Percentiles rank a stretch among this genome's conserved stretches.
phyloP scores from a whole-genome alignment of 2,113 vertebrate species.

The Gambusia affinis region DNA sequence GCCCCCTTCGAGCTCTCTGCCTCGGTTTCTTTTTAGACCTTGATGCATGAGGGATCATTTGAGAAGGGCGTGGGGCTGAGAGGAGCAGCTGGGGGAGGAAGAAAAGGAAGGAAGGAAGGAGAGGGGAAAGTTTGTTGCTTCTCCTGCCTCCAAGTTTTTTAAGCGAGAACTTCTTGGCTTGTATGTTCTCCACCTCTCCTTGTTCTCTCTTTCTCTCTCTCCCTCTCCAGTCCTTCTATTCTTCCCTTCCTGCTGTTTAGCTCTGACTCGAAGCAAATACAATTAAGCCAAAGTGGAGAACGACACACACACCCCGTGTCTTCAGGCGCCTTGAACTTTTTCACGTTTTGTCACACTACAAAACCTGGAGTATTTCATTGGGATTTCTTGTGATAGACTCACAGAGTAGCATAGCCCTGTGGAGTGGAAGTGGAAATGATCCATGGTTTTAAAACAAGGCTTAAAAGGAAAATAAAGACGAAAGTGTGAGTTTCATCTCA shows the following conservation, averaged over 20 bases:
- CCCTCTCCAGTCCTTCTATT: slow-evolving; percentile 12
- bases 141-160: slow-evolving; percentile 45
- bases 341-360: background rate
- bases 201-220: slow-evolving; percentile 6
- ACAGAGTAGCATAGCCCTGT: background rate
- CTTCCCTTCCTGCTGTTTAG: slow-evolving; percentile 49
- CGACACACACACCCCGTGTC: slow-evolving; percentile 17
- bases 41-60: slow-evolving; percentile 47
- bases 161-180: slow-evolving; percentile 32
- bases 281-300: slow-evolving; percentile 66
- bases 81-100: slow-evolving; percentile 30
- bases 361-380: background rate
- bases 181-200: slow-evolving; percentile 17
- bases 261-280: slow-evolving; percentile 68
- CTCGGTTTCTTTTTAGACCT: slow-evolving; percentile 57
- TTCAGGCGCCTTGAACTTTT: background rate
- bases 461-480: background rate
- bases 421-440: background rate
- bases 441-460: background rate
- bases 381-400: background rate
- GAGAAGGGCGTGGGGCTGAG: slow-evolving; percentile 52
- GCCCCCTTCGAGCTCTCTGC: slow-evolving; percentile 47
- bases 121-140: slow-evolving; percentile 27
- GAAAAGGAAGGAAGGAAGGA: slow-evolving; percentile 24
- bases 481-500: background rate